These are phyloP conservation scores for Metellina segmentata DNA, from an alignment of 2,888 invertebrate genomes.

Conservation along the genomic window DNA sequence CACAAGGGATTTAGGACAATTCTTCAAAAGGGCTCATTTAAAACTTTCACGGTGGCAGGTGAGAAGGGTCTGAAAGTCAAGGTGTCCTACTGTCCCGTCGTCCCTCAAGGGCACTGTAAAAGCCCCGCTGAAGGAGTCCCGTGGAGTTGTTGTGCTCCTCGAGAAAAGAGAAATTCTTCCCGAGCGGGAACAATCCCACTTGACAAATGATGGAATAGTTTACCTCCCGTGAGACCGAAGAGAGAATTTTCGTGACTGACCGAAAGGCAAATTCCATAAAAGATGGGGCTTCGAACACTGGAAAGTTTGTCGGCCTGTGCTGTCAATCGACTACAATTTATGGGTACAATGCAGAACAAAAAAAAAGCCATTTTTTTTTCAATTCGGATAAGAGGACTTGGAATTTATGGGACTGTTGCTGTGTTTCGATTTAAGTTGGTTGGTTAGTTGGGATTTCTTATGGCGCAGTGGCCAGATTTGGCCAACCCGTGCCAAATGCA, in stretches of 20 bases:
- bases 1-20: slow-evolving; percentile 1
- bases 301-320: no score
- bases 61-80: not conserved
- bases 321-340: no score
- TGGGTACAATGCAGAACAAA: no score
- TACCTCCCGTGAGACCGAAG: slow-evolving; percentile 19
- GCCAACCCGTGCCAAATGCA: no score
- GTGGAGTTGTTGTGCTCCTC: slow-evolving; percentile 21
- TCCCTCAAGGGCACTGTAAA: not conserved
- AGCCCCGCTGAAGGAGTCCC: not conserved
- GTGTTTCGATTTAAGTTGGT: no score
- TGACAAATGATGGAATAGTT: slow-evolving; percentile 37
- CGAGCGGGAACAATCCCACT: not conserved
- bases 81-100: not conserved
- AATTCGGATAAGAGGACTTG: no score
- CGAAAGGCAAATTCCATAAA: no score
- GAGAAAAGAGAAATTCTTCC: slow-evolving; percentile 1
- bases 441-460: no score
- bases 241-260: not conserved
- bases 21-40: not conserved
- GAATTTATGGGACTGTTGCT: no score
- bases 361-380: no score
- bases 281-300: no score
- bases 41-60: not conserved
- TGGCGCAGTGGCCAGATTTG: no score